Base-by-base conservation (phyloP, 2,797 vertebrate genomes). In the Tamandua tetradactyla region DNA sequence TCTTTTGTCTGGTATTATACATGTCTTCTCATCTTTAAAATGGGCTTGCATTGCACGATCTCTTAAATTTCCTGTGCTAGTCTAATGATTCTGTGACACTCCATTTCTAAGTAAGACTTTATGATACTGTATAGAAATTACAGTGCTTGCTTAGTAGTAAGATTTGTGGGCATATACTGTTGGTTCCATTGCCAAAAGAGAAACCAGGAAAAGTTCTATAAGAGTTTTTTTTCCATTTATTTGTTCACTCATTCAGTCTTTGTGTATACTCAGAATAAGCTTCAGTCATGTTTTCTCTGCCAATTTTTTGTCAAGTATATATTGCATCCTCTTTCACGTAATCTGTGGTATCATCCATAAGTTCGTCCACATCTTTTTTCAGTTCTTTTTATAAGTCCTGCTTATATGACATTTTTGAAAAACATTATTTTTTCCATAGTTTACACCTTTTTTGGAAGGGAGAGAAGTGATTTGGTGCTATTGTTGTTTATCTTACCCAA, bases 341-440 rank as follows among this genome's bases (percentile, higher is more conserved):
- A 82, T 83, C 83, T 74, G 76, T 75, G 61, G 40, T 44, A 22
- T 93, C 49, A 57, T 40, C 27, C 4, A 30, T 92, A 52, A 66
- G 83, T 94, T 37, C 66, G 14, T 37, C 59, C 13, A 81, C 35
- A 42, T 25, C n/a, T 85, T 92, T 35, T 61, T 72, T 37, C 6
- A 66, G 3, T 37, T 30, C 37, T 49, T 72, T 55, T 30, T 52
- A 27, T 62, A 18, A 25, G 15, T 59, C 32, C 12, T 89, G 1
- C 37, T 2, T 57, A 1, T 42, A 30, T 89, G 59, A 80, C 32
- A 5, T 71, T 30, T 84, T 84, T 57, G 11, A 52, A 52, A 52
- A 86, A 96, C 93, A 74, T 35, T 89, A 86, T 79, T 13, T 55
- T 64, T 18, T 91, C 9, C 40, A 6, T 62, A 80, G 32, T 68